phyloP scores from a whole-genome alignment of 1,140 invertebrate genomes.

The Tribolium castaneum region DNA sequence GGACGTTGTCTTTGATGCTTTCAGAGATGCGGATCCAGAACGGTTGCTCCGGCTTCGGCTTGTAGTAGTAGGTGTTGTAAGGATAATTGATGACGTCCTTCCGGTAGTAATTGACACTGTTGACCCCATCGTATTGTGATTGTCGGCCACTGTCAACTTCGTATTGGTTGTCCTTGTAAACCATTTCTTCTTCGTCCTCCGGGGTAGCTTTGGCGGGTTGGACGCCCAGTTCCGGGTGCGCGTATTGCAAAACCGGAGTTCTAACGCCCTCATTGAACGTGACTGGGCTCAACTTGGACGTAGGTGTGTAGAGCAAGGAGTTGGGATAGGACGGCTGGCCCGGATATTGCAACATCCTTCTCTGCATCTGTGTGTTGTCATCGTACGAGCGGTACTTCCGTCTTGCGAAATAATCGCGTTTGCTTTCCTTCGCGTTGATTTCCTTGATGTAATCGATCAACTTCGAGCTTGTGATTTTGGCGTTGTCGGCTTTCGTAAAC shows the following conservation, averaged over 20 bases:
- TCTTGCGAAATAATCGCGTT: slow-evolving; percentile 68
- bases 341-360: slow-evolving; percentile 76
- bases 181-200: slow-evolving; percentile 61
- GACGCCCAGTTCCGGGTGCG: slow-evolving; percentile 80
- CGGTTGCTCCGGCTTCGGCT: slow-evolving; percentile 69
- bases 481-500: slow-evolving; percentile 71
- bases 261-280: slow-evolving; percentile 75
- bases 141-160: slow-evolving; percentile 51
- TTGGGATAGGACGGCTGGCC: slow-evolving; percentile 72
- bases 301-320: slow-evolving; percentile 71
- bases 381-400: slow-evolving; percentile 66
- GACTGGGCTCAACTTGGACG: slow-evolving; percentile 65
- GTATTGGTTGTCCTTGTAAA: slow-evolving; percentile 6
- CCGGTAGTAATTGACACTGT: slow-evolving; percentile 66
- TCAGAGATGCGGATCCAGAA: slow-evolving; percentile 79
- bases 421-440: slow-evolving; percentile 72
- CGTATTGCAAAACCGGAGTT: slow-evolving; percentile 80
- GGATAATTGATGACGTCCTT: slow-evolving; percentile 66
- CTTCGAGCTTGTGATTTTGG: slow-evolving; percentile 68
- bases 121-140: slow-evolving; percentile 66
- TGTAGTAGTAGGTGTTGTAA: slow-evolving; percentile 66
- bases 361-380: slow-evolving; percentile 69
- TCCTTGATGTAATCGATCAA: slow-evolving; percentile 73
- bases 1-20: slow-evolving; percentile 77
- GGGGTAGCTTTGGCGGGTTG: slow-evolving; percentile 74